Conservation (phyloP, 1,140 invertebrate genomes). For the Pogonomyrmex californicus region DNA sequence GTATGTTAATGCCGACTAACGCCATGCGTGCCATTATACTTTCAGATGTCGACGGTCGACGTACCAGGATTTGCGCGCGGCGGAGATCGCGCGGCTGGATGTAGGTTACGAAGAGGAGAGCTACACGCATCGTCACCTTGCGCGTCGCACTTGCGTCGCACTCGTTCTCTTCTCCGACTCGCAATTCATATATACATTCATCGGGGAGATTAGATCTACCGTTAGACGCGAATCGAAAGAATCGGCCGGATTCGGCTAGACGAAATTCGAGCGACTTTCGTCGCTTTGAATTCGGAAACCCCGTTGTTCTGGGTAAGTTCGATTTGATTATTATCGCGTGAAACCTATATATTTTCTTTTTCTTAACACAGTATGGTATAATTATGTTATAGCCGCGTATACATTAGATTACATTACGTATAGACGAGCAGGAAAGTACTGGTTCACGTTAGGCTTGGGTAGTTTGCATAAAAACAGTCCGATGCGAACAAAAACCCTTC, state of each 20-base stretch:
- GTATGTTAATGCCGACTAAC: constrained; percentile 75
- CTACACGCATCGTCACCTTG: not conserved
- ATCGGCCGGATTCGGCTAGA: not conserved
- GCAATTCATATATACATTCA: constrained; percentile 27
- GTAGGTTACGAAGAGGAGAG: constrained; percentile 64
- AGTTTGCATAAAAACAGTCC: not conserved
- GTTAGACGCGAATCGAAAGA: constrained; percentile 33
- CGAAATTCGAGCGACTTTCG: not conserved
- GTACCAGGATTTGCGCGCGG: constrained; percentile 61
- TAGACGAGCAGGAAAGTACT: not conserved
- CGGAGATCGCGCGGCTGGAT: constrained; percentile 67
- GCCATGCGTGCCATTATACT: constrained; percentile 78
- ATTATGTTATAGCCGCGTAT: not conserved
- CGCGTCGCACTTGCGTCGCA: not conserved
- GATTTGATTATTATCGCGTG: not conserved
- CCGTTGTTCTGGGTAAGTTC: not conserved
- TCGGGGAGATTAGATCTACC: constrained; percentile 38
- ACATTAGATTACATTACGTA: not conserved
- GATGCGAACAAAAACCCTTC: not conserved
- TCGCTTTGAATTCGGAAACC: not conserved
- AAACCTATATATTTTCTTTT: not conserved
- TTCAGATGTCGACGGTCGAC: constrained; percentile 77
- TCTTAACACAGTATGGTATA: not conserved
- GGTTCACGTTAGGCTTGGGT: not conserved
- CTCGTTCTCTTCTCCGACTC: constrained; percentile 6